Percentiles rank a stretch among this genome's conserved stretches.
phyloP scores from a whole-genome alignment of 2,888 invertebrate species.

The Oscheius sp. region DNA sequence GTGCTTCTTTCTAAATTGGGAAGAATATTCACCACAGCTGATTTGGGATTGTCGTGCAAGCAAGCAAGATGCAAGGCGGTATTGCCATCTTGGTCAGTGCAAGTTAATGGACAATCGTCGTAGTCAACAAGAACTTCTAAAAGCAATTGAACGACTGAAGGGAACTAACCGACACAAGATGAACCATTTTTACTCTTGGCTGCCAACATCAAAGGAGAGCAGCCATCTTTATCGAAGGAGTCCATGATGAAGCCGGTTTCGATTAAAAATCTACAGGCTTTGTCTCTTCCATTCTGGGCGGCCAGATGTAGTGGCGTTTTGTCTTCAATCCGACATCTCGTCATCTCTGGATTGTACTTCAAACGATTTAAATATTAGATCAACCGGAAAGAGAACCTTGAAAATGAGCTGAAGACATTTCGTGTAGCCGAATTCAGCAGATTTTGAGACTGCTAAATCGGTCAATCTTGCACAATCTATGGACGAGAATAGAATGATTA shows the following conservation, averaged over 20 bases:
- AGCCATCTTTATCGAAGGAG: slow-evolving; percentile 4
- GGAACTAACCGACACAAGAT: neutral
- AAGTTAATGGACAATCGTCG: neutral
- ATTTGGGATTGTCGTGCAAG: slow-evolving; percentile 17
- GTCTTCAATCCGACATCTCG: slow-evolving; percentile 37
- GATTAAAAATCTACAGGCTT: slow-evolving; percentile 81
- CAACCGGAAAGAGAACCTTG: neutral
- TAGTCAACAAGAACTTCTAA: slow-evolving; percentile 3
- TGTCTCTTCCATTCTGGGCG: slow-evolving; percentile 93
- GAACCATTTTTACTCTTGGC: neutral
- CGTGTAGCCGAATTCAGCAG: neutral
- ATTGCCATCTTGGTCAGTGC: slow-evolving; percentile 27
- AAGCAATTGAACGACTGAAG: neutral
- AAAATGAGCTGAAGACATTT: neutral
- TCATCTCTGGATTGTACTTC: neutral
- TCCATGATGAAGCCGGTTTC: slow-evolving; percentile 26
- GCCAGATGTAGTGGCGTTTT: slow-evolving; percentile 97
- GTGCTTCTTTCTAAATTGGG: neutral
- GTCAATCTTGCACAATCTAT: neutral
- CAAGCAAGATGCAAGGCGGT: slow-evolving; percentile 34
- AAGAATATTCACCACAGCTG: neutral
- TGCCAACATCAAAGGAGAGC: slow-evolving; percentile 35
- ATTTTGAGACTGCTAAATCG: neutral
- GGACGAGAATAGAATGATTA: neutral
- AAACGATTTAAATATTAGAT: neutral